Evolutionary conservation across 2,113 vertebrate genomes (phyloP).

Genomic region (Clarias batrachus): DNA sequence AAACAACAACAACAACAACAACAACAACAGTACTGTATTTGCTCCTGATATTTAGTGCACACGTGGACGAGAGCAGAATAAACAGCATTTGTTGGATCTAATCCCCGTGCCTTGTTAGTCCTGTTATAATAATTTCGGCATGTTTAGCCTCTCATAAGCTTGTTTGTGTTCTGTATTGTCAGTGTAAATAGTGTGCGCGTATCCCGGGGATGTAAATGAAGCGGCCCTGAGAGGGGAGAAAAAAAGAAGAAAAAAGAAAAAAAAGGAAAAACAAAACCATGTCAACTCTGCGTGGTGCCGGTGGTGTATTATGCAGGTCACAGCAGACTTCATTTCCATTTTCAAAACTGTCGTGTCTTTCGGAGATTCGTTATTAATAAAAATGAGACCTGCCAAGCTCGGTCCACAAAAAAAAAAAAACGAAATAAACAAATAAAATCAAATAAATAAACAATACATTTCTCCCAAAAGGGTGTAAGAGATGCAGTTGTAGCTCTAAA

Average conservation of each 20-base stretch:
- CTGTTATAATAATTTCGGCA: neutral
- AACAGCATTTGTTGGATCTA: neutral
- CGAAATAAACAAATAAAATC: no score
- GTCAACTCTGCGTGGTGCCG: conserved; percentile 3
- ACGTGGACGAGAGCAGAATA: conserved; percentile 10
- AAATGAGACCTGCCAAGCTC: neutral
- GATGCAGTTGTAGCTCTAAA: neutral
- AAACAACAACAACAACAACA: neutral
- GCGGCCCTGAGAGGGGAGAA: neutral
- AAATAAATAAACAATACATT: neutral
- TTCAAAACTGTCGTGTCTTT: conserved; percentile 9
- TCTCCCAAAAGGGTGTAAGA: neutral
- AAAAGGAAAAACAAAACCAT: neutral
- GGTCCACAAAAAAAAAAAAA: neutral
- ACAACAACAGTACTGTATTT: neutral
- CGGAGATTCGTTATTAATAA: neutral
- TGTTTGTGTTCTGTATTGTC: conserved; percentile 15
- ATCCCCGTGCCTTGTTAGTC: neutral
- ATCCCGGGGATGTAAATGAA: conserved; percentile 10
- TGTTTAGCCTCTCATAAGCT: conserved; percentile 7
- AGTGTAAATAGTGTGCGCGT: neutral
- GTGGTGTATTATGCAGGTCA: conserved; percentile 26
- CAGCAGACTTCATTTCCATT: conserved; percentile 42
- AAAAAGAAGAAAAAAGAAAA: neutral
- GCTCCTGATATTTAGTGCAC: neutral